A percentile compares a stretch with the other conserved stretches of the same genome.
These are phyloP conservation scores for Nasonia vitripennis DNA, from an alignment of 1,140 invertebrate genomes.

Conservation along the genomic window DNA sequence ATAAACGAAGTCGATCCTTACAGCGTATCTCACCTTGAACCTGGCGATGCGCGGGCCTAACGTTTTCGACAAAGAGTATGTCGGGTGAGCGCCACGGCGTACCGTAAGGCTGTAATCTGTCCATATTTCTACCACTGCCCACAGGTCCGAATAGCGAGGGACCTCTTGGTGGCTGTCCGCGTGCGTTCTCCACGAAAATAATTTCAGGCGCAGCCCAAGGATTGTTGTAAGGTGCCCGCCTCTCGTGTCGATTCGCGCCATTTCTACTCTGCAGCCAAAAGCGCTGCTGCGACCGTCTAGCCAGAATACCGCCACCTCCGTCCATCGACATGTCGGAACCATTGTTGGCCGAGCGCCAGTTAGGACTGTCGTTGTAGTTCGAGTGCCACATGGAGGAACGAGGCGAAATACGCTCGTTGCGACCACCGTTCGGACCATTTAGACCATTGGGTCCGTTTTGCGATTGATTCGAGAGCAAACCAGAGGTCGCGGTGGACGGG, in stretches of 20 bases:
- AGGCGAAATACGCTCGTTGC: slow-evolving; percentile 46
- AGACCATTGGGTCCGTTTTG: slow-evolving; percentile 16
- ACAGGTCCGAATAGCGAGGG: slow-evolving; percentile 29
- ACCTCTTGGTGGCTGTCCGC: slow-evolving; percentile 9
- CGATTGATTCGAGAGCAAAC: slow-evolving; percentile 46
- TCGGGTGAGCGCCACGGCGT: slow-evolving; percentile 48
- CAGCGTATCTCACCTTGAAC: slow-evolving; percentile 31
- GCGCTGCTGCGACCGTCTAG: slow-evolving; percentile 10
- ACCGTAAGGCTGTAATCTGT: slow-evolving; percentile 45
- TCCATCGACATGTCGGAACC: slow-evolving; percentile 28
- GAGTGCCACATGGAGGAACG: slow-evolving; percentile 51
- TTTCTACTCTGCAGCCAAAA: slow-evolving; percentile 34
- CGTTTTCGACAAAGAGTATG: slow-evolving; percentile 46
- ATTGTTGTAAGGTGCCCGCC: slow-evolving; percentile 33
- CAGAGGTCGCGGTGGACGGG: slow-evolving; percentile 47
- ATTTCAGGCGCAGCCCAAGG: slow-evolving; percentile 47
- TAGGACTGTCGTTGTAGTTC: slow-evolving; percentile 26
- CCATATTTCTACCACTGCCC: neutral
- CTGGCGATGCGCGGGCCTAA: slow-evolving; percentile 47
- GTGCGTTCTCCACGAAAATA: slow-evolving; percentile 39
- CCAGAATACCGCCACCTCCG: neutral
- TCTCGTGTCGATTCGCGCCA: slow-evolving; percentile 15
- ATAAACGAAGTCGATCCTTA: slow-evolving; percentile 1
- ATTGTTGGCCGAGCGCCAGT: slow-evolving; percentile 30
- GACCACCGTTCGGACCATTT: neutral